Percentiles rank a stretch among this genome's conserved stretches.
These are phyloP conservation scores for Psammodynastes pulverulentus DNA, from an alignment of 2,113 vertebrate species.

Conservation along the genomic window DNA sequence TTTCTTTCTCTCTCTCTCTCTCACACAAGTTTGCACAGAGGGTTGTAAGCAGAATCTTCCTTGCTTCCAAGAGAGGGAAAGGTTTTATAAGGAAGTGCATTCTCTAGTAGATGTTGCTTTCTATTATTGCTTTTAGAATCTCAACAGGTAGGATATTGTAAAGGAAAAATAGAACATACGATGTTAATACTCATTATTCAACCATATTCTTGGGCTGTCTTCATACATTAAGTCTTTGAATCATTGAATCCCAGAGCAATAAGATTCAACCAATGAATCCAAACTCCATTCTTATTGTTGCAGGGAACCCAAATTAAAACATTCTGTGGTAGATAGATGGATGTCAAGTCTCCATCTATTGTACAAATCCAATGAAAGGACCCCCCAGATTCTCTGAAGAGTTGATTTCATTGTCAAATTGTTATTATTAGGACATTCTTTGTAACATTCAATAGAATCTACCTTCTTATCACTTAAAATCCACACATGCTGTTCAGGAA, in stretches of 20 bases:
- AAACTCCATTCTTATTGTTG: neutral
- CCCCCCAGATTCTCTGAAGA: neutral
- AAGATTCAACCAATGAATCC: neutral
- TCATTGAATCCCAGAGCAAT: neutral
- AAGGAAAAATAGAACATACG: neutral
- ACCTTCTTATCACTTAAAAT: neutral
- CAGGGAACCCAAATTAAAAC: neutral
- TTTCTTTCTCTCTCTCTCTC: no score
- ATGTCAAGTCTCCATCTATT: neutral
- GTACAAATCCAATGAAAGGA: neutral
- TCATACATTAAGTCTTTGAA: neutral
- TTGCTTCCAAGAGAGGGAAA: neutral
- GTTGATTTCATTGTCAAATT: neutral
- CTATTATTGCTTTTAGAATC: neutral
- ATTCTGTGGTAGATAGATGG: neutral
- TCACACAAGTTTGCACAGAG: neutral
- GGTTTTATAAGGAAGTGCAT: neutral
- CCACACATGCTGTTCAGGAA: neutral
- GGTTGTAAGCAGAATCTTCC: neutral
- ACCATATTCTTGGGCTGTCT: neutral
- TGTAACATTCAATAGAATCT: neutral
- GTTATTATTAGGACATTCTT: neutral
- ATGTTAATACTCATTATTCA: neutral
- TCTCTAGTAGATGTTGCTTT: neutral
- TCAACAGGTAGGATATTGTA: neutral